These are phyloP conservation scores for Datnioides undecimradiatus DNA, from an alignment of 2,113 vertebrate genomes.

Conservation along the genomic window DNA sequence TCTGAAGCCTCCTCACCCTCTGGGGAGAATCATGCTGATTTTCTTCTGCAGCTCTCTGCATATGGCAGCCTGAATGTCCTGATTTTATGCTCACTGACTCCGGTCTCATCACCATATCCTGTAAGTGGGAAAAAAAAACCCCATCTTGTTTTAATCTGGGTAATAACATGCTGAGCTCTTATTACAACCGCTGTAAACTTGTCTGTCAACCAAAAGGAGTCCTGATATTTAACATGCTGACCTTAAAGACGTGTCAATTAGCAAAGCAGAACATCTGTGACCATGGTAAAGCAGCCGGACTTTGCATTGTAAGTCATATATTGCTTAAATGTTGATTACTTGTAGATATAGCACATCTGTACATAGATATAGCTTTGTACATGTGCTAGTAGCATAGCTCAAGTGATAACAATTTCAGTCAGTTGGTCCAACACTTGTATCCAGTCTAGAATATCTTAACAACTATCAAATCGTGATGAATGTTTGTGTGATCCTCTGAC, in stretches of 20 bases:
- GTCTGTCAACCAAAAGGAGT: conserved; percentile 26
- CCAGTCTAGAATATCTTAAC: too few species aligned
- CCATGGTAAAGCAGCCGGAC: not conserved
- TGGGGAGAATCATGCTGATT: conserved; percentile 12
- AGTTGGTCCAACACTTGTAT: not conserved
- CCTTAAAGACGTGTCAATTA: not conserved
- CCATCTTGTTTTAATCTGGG: conserved; percentile 54
- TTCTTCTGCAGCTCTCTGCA: conserved; percentile 30
- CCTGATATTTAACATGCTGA: not conserved
- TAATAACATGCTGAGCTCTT: conserved; percentile 31
- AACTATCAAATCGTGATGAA: too few species aligned
- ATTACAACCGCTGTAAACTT: conserved; percentile 34
- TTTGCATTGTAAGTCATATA: too few species aligned
- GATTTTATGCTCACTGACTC: conserved; percentile 67
- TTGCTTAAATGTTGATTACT: not conserved
- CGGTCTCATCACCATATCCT: conserved; percentile 51
- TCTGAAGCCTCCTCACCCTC: conserved; percentile 12
- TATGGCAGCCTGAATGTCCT: conserved; percentile 51
- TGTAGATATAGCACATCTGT: not conserved
- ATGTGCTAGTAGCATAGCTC: not conserved
- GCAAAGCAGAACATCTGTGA: not conserved
- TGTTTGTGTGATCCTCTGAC: too few species aligned
- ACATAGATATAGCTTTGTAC: too few species aligned
- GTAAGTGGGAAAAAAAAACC: conserved; percentile 11
- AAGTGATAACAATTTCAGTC: not conserved